Conservation (phyloP, 2,888 invertebrate genomes). For the Allolobophora icterica region DNA sequence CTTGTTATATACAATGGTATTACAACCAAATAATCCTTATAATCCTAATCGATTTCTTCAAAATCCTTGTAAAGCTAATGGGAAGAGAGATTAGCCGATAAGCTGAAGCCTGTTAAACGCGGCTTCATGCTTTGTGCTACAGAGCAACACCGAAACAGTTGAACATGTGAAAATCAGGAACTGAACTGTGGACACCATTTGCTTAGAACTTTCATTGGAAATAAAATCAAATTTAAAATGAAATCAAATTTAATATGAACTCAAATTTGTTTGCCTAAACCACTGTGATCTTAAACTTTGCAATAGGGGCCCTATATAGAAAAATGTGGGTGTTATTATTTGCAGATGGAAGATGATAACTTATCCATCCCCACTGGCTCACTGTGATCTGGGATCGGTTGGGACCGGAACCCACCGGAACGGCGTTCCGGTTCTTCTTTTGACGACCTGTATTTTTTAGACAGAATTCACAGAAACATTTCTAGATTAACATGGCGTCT, state of each 20-base stretch:
- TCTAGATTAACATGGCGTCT: no score
- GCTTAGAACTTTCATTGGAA: no score
- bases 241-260: not conserved
- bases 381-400: no score
- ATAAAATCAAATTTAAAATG: not conserved
- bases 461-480: no score
- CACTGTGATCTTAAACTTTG: not conserved
- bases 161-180: not conserved
- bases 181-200: not conserved
- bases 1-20: not conserved
- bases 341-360: not conserved
- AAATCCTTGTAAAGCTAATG: not conserved
- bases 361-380: no score
- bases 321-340: not conserved
- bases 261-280: not conserved
- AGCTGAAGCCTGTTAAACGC: not conserved
- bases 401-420: no score
- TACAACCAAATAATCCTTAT: not conserved
- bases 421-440: no score
- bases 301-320: not conserved
- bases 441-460: no score
- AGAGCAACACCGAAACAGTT: not conserved
- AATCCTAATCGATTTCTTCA: not conserved
- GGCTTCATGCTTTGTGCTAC: not conserved
- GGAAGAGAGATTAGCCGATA: not conserved